Evolutionary conservation across 2,797 vertebrate genomes (phyloP).

Genomic region (Falco naumanni): DNA sequence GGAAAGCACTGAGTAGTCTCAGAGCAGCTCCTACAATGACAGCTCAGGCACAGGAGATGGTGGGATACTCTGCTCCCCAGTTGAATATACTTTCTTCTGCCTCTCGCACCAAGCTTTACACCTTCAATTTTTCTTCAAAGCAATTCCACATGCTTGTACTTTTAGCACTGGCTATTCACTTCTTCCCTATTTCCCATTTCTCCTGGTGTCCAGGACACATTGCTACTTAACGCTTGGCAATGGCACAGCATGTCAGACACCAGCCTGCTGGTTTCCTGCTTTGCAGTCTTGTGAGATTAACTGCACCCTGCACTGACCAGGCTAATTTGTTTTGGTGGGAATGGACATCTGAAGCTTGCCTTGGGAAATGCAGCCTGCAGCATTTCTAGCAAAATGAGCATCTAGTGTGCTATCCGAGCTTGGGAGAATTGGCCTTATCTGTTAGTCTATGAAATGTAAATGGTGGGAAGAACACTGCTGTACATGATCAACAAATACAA

Average conservation of each 20-base stretch:
- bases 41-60: not conserved
- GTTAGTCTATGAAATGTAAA: not conserved
- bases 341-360: not conserved
- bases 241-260: not conserved
- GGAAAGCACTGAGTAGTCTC: not conserved
- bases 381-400: not conserved
- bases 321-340: not conserved
- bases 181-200: not conserved
- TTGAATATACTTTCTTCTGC: not conserved
- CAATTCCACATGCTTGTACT: not conserved
- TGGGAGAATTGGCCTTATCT: not conserved
- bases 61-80: not conserved
- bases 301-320: not conserved
- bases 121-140: not conserved
- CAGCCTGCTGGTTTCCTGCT: not conserved
- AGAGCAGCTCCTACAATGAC: not conserved
- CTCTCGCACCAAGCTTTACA: accelerated
- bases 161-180: not conserved
- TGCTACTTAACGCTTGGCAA: not conserved
- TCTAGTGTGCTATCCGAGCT: not conserved
- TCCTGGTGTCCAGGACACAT: not conserved
- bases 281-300: not conserved
- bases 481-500: not conserved
- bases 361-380: not conserved
- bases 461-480: not conserved